phyloP scores from a whole-genome alignment of 2,888 invertebrate species.

The Frankliniella fusca region DNA sequence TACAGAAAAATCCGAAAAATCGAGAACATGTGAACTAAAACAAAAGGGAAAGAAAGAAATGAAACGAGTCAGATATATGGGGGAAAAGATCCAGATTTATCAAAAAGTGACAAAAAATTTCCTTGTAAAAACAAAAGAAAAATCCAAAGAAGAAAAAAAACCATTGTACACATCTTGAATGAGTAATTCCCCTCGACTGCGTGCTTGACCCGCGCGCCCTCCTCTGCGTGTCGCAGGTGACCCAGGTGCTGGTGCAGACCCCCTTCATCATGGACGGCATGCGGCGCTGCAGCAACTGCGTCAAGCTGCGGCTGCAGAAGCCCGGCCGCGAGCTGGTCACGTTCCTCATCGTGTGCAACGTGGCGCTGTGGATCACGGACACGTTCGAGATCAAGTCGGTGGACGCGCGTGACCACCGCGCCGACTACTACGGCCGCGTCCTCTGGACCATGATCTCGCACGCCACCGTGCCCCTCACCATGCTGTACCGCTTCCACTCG shows the following conservation, averaged over 20 bases:
- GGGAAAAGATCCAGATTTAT: too few species aligned
- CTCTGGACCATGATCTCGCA: constrained; percentile 71
- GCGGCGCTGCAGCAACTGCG: constrained; percentile 66
- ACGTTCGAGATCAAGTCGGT: constrained; percentile 63
- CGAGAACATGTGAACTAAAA: too few species aligned
- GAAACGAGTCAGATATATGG: too few species aligned
- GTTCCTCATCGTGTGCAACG: constrained; percentile 70
- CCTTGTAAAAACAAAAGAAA: too few species aligned
- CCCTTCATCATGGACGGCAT: constrained; percentile 68
- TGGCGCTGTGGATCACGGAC: constrained; percentile 71
- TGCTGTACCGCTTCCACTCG: constrained; percentile 74
- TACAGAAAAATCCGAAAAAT: too few species aligned
- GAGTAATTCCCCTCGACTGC: too few species aligned
- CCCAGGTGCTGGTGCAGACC: constrained; percentile 70
- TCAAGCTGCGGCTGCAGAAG: constrained; percentile 59
- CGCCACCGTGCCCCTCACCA: constrained; percentile 66
- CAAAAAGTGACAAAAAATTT: too few species aligned
- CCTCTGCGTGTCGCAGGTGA: constrained; percentile 50
- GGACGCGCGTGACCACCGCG: constrained; percentile 54
- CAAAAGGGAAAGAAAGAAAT: too few species aligned
- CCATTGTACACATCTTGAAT: too few species aligned
- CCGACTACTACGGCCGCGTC: constrained; percentile 64
- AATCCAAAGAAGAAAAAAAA: too few species aligned
- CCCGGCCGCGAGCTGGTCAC: constrained; percentile 72
- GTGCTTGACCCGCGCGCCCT: not conserved